A percentile compares a stretch with the other conserved stretches of the same genome.
phyloP scores from a whole-genome alignment of 2,113 vertebrate species.

The Misgurnus anguillicaudatus region DNA sequence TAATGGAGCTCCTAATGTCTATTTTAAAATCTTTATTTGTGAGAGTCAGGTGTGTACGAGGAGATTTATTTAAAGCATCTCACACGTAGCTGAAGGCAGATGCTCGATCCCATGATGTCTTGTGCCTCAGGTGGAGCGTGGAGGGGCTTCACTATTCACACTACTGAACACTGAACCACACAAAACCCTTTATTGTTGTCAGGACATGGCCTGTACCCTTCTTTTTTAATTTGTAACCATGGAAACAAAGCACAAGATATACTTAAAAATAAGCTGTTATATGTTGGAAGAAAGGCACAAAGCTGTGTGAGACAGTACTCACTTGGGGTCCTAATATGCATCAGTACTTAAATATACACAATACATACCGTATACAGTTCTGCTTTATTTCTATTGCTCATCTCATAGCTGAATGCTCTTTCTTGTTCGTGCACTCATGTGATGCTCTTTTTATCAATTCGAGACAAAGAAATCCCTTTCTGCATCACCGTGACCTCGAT shows the following conservation, averaged over 20 bases:
- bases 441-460: conserved; percentile 24
- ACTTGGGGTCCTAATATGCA: no score
- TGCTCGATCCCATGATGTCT: conserved; percentile 40
- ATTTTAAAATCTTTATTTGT: background rate
- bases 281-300: conserved; percentile 1
- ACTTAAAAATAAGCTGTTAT: conserved; percentile 29
- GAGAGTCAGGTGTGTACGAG: background rate
- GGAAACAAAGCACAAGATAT: conserved; percentile 61
- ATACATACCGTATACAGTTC: no score
- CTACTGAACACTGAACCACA: conserved; percentile 44
- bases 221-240: conserved; percentile 67
- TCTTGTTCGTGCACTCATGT: conserved; percentile 11
- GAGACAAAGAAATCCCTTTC: conserved; percentile 42
- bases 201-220: conserved; percentile 58
- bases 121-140: conserved; percentile 38
- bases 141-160: conserved; percentile 2
- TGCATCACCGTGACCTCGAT: conserved; percentile 46
- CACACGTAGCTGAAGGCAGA: conserved; percentile 2
- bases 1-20: background rate
- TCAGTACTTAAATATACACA: no score
- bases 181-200: conserved; percentile 63
- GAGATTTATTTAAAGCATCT: background rate
- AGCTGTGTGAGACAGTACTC: no score
- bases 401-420: background rate
- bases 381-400: background rate